Evolutionary conservation across 2,113 vertebrate species (phyloP).

Genomic region (Gorsachius goisagi): DNA sequence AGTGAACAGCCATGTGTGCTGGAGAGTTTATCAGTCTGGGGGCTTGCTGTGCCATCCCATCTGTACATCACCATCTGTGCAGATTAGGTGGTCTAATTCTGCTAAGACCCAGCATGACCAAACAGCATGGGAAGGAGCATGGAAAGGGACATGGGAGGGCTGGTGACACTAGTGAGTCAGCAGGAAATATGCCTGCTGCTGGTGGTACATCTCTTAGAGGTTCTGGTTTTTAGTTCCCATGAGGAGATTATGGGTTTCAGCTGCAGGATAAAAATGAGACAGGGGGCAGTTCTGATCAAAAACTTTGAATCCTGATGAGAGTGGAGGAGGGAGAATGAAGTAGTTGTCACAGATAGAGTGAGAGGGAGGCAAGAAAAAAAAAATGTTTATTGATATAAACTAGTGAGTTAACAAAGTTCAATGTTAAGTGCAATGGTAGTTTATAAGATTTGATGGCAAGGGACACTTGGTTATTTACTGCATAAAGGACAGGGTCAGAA

Average conservation of each 20-base stretch:
- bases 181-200: neutral
- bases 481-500: no score
- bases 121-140: neutral
- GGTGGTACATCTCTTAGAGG: neutral
- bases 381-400: no score
- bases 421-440: no score
- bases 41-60: neutral
- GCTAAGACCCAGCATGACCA: neutral
- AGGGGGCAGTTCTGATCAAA: neutral
- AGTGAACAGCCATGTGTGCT: neutral
- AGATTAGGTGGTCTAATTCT: neutral
- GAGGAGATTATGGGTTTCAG: neutral
- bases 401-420: no score
- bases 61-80: neutral
- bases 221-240: neutral
- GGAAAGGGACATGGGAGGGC: neutral
- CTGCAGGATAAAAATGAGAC: neutral
- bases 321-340: neutral
- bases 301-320: neutral
- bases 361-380: no score
- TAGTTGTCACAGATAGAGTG: neutral
- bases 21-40: neutral
- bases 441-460: no score
- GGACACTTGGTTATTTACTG: no score
- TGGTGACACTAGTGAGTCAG: neutral